phyloP scores from a whole-genome alignment of 2,888 invertebrate genomes.

The Alitta virens region DNA sequence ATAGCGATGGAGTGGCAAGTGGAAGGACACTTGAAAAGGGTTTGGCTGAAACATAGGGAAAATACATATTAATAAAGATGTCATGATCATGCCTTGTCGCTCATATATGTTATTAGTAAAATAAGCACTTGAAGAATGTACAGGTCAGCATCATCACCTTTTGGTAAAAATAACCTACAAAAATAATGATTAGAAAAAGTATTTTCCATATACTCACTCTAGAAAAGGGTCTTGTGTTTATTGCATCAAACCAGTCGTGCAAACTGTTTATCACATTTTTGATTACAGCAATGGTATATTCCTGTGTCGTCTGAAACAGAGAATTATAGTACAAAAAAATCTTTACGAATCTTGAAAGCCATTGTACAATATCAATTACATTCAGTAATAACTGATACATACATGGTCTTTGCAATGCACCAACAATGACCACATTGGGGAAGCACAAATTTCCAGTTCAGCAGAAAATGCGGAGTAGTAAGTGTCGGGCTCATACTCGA shows the following conservation, averaged over 20 bases:
- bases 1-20: slow-evolving; percentile 94
- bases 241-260: slow-evolving; percentile 84
- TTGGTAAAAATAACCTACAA: no score
- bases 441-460: slow-evolving; percentile 93
- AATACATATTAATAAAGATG: background rate
- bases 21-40: slow-evolving; percentile 81
- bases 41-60: slow-evolving; percentile 40
- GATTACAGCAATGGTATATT: slow-evolving; percentile 21
- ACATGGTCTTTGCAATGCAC: slow-evolving; percentile 64
- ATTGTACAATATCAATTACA: no score
- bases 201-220: background rate
- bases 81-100: no score
- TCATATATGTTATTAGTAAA: no score
- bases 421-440: slow-evolving; percentile 96
- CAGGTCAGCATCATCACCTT: no score
- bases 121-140: no score
- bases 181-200: no score
- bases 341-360: no score
- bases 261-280: slow-evolving; percentile 61
- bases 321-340: no score
- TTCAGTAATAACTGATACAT: background rate
- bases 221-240: slow-evolving; percentile 49
- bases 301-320: slow-evolving; percentile 32
- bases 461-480: slow-evolving; percentile 98
- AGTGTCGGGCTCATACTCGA: slow-evolving; percentile 94